Evolutionary conservation across 2,113 vertebrate genomes (phyloP), one percentile per base, ranked within the genome.

Genomic region (Coreoperca whiteheadi): DNA sequence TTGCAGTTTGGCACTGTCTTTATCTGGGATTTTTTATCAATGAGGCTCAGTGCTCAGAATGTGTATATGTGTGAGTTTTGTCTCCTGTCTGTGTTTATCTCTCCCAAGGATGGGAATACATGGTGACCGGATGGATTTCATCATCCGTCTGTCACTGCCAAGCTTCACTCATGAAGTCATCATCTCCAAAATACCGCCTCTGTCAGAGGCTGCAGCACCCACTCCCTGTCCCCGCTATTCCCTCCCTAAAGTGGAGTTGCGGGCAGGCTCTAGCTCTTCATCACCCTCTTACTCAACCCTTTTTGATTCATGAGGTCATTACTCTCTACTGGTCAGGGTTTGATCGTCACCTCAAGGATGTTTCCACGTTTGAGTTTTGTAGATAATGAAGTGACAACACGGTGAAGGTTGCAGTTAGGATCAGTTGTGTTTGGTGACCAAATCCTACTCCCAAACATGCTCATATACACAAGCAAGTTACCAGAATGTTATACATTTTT

Each of bases 121-220:
- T 20, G 8, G 16, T 82, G 68, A 89, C 83, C 82, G 81, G 83
- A 89, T 82, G 78, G 79, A 72, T 89, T 92, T 87, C 79, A 71
- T 92, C 90, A 93, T 81, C 85, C 71, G 76, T 90, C 86, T 83
- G 77, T 91, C 87, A 67, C 46, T 79, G 80, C 85, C 87, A 57
- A 87, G 60, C 86, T 81, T 87, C 56, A 53, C 73, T 73, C 63
- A 82, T 91, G 88, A 94, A 86, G 91, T 94, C 90, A 92, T 92
- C 83, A 37, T 81, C 84, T 86, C 87, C 37, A 8, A 90, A 94
- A 93, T 92, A 85, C 32, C 50, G 9, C 68, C 80, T 68, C 46
- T 72, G 60, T 91, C 74, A 76, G 68, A 72, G 56, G 48, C 68
- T 50, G 68, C 14, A 73, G 81, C 70, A 41, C 82, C 85, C 77